Conservation (phyloP, 1,140 invertebrate species). For the Himalopsyche phryganea region DNA sequence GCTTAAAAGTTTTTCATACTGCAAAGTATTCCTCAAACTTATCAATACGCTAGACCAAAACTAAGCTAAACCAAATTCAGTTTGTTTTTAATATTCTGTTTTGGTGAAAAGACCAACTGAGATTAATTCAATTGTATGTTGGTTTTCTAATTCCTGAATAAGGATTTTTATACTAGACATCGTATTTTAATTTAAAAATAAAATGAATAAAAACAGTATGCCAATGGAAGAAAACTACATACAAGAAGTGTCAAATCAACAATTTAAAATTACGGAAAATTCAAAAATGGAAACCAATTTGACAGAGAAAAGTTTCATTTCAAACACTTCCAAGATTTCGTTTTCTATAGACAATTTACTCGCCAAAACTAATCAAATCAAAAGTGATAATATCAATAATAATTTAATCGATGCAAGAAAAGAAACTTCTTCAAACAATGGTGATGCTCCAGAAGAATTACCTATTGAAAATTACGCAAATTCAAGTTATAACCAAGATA, state of each 20-base stretch:
- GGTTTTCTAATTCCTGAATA: too few species aligned
- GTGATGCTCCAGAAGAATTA: neutral
- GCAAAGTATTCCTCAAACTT: too few species aligned
- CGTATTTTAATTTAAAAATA: too few species aligned
- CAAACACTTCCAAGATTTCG: slow-evolving; percentile 12
- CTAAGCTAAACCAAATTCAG: too few species aligned
- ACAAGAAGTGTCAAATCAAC: neutral
- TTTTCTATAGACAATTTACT: slow-evolving; percentile 23
- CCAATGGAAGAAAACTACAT: neutral
- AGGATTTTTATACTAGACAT: too few species aligned
- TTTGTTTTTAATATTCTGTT: too few species aligned
- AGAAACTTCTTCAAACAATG: neutral
- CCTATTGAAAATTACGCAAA: neutral
- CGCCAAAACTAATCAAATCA: neutral
- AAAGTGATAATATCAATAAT: neutral
- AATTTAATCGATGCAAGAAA: neutral
- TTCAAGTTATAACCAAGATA: neutral
- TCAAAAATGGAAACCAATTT: neutral
- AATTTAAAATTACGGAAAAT: neutral
- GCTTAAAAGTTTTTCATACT: too few species aligned
- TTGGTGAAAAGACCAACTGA: too few species aligned
- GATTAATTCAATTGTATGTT: too few species aligned
- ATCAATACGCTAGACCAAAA: too few species aligned
- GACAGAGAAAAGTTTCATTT: neutral
- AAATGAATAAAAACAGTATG: slow-evolving; percentile 10